These are phyloP conservation scores for Leucopsar rothschildi DNA, from an alignment of 2,113 vertebrate species.

Conservation along the genomic window DNA sequence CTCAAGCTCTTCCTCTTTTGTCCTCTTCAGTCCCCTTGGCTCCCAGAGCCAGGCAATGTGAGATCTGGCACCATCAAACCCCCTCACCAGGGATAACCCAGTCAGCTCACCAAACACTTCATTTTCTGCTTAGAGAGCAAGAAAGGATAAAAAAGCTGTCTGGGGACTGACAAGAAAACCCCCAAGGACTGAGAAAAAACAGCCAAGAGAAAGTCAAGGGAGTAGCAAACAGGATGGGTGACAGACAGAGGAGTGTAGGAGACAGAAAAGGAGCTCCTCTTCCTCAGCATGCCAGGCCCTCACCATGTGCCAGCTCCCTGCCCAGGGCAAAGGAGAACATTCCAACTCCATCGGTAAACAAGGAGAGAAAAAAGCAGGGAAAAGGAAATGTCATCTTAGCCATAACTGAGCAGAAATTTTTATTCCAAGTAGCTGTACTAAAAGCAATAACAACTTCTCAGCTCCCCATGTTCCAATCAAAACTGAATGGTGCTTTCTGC, in stretches of 20 bases:
- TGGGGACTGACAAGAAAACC: neutral
- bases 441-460: constrained; percentile 30
- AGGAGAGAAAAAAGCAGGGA: neutral
- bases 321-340: neutral
- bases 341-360: neutral
- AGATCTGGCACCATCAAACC: neutral
- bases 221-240: neutral
- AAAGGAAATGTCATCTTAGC: constrained; percentile 19
- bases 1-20: neutral
- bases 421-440: constrained; percentile 32
- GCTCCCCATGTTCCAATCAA: constrained; percentile 47
- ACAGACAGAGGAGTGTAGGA: neutral
- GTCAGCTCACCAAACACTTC: neutral
- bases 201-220: neutral
- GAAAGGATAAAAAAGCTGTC: neutral
- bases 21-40: neutral
- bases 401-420: neutral
- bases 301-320: neutral
- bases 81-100: neutral
- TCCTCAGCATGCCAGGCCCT: neutral
- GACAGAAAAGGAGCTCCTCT: neutral
- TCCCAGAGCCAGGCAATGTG: neutral
- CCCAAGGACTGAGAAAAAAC: neutral
- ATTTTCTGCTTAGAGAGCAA: neutral
- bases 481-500: constrained; percentile 38